Evolutionary conservation across 2,888 invertebrate species (phyloP).

Genomic region (Gymnoscelis rufifasciata): DNA sequence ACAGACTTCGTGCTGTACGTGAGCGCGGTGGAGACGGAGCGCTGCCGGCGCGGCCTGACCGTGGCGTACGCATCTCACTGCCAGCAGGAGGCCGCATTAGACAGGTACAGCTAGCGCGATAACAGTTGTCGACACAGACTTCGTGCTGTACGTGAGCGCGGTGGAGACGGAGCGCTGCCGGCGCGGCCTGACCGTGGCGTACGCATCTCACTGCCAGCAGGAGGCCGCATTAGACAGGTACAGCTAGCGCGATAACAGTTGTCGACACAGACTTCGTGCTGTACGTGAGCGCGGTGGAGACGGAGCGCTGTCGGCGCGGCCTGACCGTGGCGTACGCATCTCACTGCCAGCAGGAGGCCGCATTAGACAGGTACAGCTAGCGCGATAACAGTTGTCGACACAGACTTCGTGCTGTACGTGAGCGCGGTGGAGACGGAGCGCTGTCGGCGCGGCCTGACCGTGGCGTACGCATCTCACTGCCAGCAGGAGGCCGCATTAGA

Average conservation of each 20-base stretch:
- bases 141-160: constrained; percentile 97
- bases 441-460: too few relatives aligned
- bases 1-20: constrained; percentile 98
- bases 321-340: constrained; percentile 98
- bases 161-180: constrained; percentile 94
- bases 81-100: constrained; percentile 95
- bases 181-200: constrained; percentile 94
- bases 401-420: not conserved
- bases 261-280: constrained; percentile 95
- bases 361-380: constrained; percentile 91
- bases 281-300: constrained; percentile 96
- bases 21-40: constrained; percentile 93
- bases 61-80: constrained; percentile 99
- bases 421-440: not conserved
- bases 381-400: too few relatives aligned
- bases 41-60: constrained; percentile 94
- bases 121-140: constrained; percentile 92
- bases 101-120: too few relatives aligned
- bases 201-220: constrained; percentile 99
- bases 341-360: constrained; percentile 97
- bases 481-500: too few relatives aligned
- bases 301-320: constrained; percentile 92
- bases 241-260: too few relatives aligned
- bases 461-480: too few relatives aligned
- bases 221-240: constrained; percentile 89